Evolutionary conservation across 2,797 vertebrate species (phyloP).

Genomic region (Hypotaenidia okinawae): DNA sequence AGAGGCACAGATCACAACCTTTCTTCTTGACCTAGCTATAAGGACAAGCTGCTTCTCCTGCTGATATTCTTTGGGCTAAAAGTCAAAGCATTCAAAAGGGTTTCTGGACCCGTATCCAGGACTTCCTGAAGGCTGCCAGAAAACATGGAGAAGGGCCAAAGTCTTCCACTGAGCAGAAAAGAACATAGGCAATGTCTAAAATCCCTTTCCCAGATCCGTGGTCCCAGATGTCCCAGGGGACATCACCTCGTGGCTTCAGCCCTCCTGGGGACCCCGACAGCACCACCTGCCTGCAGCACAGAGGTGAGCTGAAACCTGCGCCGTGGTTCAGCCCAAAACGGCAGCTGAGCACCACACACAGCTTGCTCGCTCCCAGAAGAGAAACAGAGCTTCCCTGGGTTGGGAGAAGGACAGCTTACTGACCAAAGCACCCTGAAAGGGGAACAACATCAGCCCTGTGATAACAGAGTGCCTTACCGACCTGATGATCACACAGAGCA

Average conservation of each 20-base stretch:
- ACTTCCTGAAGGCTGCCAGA: neutral
- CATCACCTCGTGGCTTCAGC: neutral
- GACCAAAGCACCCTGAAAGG: no score
- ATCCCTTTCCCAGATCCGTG: neutral
- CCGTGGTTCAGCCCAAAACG: no score
- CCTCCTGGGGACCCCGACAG: fast-evolving
- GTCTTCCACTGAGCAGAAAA: neutral
- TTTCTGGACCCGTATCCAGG: neutral
- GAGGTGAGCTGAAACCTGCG: neutral
- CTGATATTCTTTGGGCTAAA: neutral
- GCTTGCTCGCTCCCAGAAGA: no score
- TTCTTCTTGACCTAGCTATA: neutral
- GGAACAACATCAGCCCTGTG: no score
- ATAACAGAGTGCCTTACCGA: no score
- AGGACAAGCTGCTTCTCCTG: neutral
- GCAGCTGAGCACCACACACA: no score
- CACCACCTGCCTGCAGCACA: neutral
- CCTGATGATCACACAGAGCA: no score
- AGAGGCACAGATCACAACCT: neutral
- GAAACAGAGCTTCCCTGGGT: no score
- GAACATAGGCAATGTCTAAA: neutral
- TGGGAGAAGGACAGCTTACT: no score
- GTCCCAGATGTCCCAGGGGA: neutral
- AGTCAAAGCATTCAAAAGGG: neutral
- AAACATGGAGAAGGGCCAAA: neutral